Evolutionary conservation across 2,888 invertebrate genomes (phyloP), one percentile per base, ranked within the genome.

Genomic region (Caenorhabditis panamensis): DNA sequence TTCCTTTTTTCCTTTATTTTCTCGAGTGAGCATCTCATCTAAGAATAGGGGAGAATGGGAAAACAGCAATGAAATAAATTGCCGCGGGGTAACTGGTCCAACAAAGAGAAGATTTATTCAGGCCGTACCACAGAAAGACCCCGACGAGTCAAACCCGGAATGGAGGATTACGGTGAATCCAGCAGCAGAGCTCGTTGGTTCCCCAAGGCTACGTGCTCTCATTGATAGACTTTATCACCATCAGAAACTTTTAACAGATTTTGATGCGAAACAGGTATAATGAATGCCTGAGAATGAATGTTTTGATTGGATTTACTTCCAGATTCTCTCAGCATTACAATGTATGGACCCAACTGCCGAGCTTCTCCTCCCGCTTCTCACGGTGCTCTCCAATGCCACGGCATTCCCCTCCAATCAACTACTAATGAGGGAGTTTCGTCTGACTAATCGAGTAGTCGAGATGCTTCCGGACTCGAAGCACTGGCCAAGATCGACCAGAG

Each of bases 141-240:
- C 89, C 8, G 88, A 87, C 54, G 84, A 87, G 51, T 63, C 63
- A 5, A 77, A 78, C 75, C 77, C 81, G 18, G 88, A 89, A 83
- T 89, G 89, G 89, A 66, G 89, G 71, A 89, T 89, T 20, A 89
- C 87, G 13, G 88, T 88, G 11, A 89, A 89, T 59, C 89, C 89
- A 22, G 87, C 88, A 0, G 85, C 85, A 0, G 89, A 89, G 56
- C 61, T 89, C 9, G 84, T 86, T 13, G 88, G 87, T 9, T 85
- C 85, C 2, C 72, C 80, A 3, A 62, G 84, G 51, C 59, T 86
- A 24, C 81, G 84, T 56, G 78, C 80, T 8, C 76, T 88, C n/a
- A 87, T 88, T 36, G 87, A 87, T 56, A 47, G 87, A 31, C 75
- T 89, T 1, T 88, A 89, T 56, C 85, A 88, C 51, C 84, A 88